Conservation (phyloP, 2,888 invertebrate genomes). For the Netelia melanura region DNA sequence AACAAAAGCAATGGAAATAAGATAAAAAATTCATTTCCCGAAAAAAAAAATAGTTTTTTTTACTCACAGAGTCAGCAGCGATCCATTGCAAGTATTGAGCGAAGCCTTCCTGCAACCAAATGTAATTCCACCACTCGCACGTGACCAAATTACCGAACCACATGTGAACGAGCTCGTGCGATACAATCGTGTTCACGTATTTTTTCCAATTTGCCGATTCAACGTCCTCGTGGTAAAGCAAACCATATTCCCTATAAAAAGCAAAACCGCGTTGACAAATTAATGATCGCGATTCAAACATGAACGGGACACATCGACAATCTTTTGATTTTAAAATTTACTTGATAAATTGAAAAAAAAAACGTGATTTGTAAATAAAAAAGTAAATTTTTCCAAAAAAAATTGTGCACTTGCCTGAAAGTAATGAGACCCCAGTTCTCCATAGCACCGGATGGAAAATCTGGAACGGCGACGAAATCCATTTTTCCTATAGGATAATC, state of each 20-base stretch:
- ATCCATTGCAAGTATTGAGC: slow-evolving; percentile 86
- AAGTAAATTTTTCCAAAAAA: background rate
- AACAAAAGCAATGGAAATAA: background rate
- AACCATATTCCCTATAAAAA: slow-evolving; percentile 76
- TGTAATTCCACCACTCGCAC: slow-evolving; percentile 90
- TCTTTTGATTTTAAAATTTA: background rate
- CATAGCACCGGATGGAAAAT: slow-evolving; percentile 94
- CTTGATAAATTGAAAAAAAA: slow-evolving; percentile 31
- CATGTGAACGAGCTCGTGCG: slow-evolving; percentile 91
- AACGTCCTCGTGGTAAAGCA: slow-evolving; percentile 70
- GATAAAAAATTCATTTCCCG: background rate
- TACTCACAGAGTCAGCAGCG: slow-evolving; percentile 73
- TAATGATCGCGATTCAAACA: too few relatives aligned
- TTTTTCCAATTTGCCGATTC: slow-evolving; percentile 82
- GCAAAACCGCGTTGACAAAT: too few relatives aligned
- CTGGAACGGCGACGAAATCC: slow-evolving; percentile 93
- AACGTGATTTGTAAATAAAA: background rate
- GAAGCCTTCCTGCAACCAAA: slow-evolving; percentile 92
- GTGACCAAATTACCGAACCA: slow-evolving; percentile 92
- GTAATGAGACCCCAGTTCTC: slow-evolving; percentile 96
- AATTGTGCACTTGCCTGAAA: slow-evolving; percentile 83
- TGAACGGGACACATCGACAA: too few relatives aligned
- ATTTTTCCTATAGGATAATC: slow-evolving; percentile 91
- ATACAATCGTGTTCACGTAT: slow-evolving; percentile 86
- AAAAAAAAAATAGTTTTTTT: background rate